These are phyloP conservation scores for Sakesphorus luctuosus DNA, from an alignment of 2,113 vertebrate genomes.

Conservation along the genomic window DNA sequence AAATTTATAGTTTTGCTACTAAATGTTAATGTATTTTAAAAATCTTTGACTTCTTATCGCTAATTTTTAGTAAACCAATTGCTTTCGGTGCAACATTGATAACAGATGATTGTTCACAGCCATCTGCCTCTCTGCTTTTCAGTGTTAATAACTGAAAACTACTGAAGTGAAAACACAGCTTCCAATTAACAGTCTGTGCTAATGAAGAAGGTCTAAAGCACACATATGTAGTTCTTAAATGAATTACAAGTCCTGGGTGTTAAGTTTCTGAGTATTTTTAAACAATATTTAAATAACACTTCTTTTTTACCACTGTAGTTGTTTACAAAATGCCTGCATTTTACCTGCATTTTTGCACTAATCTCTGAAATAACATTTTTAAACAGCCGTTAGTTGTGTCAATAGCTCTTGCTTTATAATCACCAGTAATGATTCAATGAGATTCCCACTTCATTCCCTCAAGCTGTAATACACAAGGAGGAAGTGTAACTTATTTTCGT, in stretches of 20 bases:
- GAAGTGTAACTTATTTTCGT: constrained; percentile 40
- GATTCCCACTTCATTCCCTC: constrained; percentile 24
- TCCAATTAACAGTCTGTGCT: background rate
- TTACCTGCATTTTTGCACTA: constrained; percentile 52
- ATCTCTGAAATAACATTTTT: constrained; percentile 51
- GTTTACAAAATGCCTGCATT: constrained; percentile 61
- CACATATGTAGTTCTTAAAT: background rate
- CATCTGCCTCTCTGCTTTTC: background rate
- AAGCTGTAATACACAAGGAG: constrained; percentile 23
- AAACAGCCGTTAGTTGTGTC: constrained; percentile 60
- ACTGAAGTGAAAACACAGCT: background rate
- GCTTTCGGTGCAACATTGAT: background rate
- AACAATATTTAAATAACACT: constrained; percentile 47
- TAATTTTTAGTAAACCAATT: background rate
- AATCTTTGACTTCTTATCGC: background rate
- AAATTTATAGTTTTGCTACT: background rate
- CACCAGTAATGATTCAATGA: constrained; percentile 17
- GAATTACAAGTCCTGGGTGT: constrained; percentile 4
- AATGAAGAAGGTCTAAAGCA: background rate
- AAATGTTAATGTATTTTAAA: background rate
- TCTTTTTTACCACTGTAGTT: constrained; percentile 33
- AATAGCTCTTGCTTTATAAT: constrained; percentile 58
- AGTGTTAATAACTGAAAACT: background rate
- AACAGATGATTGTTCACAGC: background rate
- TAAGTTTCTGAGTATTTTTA: constrained; percentile 41